Evolutionary conservation across 92 coral and sea anemone species (phyloP), one percentile per base, ranked within the genome.

Genomic region (Porites cylindrica): DNA sequence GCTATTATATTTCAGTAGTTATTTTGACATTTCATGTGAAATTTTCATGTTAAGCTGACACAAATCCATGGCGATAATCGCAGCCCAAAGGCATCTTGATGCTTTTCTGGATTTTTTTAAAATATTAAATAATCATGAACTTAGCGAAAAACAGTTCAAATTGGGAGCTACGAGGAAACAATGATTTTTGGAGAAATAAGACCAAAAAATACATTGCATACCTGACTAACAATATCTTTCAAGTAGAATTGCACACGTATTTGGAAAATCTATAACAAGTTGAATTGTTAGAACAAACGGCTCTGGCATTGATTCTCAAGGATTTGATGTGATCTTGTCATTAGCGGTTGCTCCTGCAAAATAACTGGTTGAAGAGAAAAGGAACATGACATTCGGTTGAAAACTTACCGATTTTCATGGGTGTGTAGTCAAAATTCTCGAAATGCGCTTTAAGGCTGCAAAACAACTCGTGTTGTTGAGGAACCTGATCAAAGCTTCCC

Each of bases 391-490:
- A 53, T 52, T 65, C 32, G 29, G 32, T 50, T 19, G 17, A 59
- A 26, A 23, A 82, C 86, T 82, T 70, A 82, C 86, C 53, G 51
- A 43, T 47, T 3, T 23, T 17, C 17, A 43, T 26, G 43, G 8
- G 66, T 38, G 52, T 6, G 63, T 65, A 0, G 47, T 38, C 16
- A 5, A 12, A 19, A 60, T 58, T 67, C 56, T 81, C 61, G 65
- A 70, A 62, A 52, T 54, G 54, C 70, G 59, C 47, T 58, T 14
- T 12, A 20, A 59, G 18, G 69, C 59, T 62, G 51, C 23, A 18
- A 59, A 6, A 18, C 60, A 16, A 20, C 68, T 61, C 52, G 69
- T 24, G 62, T 18, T 23, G 13, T 52, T 68, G 76, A 81, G 66
- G 26, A 38, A 21, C 38, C 70, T 72, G 56, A 81, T 70, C 21